Percentiles rank a stretch among this genome's conserved stretches.
phyloP scores from a whole-genome alignment of 2,113 vertebrate genomes.

The Electrona antarctica region DNA sequence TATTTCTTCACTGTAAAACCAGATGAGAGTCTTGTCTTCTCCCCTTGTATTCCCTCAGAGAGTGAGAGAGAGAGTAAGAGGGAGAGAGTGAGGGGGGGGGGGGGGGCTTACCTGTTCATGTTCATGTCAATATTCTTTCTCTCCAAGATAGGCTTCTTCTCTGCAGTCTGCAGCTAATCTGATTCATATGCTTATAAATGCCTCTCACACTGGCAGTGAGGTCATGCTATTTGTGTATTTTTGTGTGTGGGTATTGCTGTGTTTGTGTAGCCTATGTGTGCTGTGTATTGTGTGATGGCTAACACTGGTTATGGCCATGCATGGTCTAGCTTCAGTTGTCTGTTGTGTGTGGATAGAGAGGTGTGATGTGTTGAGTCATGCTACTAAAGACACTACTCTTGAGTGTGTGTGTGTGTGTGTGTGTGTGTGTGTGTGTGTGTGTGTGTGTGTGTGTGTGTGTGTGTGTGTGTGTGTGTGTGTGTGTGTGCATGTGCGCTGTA shows the following conservation, averaged over 20 bases:
- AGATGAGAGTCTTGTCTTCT: neutral
- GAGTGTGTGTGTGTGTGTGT: neutral
- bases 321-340: neutral
- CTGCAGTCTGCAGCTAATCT: slow-evolving; percentile 58
- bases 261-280: slow-evolving; percentile 25
- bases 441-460: slow-evolving; percentile 1
- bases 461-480: neutral
- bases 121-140: slow-evolving; percentile 44
- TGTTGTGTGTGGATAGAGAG: slow-evolving; percentile 28
- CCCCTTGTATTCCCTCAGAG: neutral
- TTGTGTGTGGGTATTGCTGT: neutral
- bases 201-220: slow-evolving; percentile 54
- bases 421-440: neutral
- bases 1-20: neutral
- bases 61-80: too few species aligned
- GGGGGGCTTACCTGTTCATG: slow-evolving; percentile 17
- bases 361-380: slow-evolving; percentile 45
- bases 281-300: neutral
- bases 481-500: neutral
- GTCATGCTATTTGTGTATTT: slow-evolving; percentile 44
- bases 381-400: neutral
- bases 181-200: slow-evolving; percentile 68
- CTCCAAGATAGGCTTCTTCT: slow-evolving; percentile 59
- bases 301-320: neutral
- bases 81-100: too few species aligned